Evolutionary conservation across 2,113 vertebrate species (phyloP).

Genomic region (Spermophilus dauricus): DNA sequence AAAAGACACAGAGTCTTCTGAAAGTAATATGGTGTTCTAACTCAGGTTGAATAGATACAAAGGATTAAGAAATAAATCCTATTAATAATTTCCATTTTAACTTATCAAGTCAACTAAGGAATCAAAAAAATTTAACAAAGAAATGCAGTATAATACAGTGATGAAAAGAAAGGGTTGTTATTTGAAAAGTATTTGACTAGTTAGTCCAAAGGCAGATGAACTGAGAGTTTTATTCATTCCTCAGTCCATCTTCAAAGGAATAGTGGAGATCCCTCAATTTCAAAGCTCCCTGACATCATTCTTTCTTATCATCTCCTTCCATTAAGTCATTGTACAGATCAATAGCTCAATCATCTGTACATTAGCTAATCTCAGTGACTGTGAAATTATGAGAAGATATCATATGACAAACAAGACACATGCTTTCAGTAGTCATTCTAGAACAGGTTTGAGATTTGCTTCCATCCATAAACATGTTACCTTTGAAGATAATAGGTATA

Average conservation of each 20-base stretch:
- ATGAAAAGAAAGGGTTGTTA: background rate
- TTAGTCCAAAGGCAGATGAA: background rate
- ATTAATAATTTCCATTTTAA: background rate
- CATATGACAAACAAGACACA: background rate
- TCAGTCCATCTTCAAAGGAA: background rate
- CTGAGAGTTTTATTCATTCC: background rate
- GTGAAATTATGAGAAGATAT: background rate
- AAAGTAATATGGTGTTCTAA: background rate
- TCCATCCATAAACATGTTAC: background rate
- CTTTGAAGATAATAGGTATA: slow-evolving; percentile 4
- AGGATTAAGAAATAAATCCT: slow-evolving; percentile 29
- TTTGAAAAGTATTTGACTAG: slow-evolving; percentile 3
- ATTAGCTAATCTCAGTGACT: background rate
- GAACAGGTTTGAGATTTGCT: background rate
- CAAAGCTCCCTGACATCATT: background rate
- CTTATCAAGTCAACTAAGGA: background rate
- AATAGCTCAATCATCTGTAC: background rate
- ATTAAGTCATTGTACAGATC: background rate
- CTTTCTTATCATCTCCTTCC: background rate
- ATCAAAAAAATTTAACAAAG: background rate
- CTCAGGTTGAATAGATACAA: background rate
- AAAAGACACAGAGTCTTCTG: background rate
- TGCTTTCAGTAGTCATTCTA: background rate
- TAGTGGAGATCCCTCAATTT: background rate
- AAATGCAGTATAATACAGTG: background rate